Evolutionary conservation across 2,797 vertebrate genomes (phyloP), one percentile per base, ranked within the genome.

Genomic region (Phrynocephalus forsythii): DNA sequence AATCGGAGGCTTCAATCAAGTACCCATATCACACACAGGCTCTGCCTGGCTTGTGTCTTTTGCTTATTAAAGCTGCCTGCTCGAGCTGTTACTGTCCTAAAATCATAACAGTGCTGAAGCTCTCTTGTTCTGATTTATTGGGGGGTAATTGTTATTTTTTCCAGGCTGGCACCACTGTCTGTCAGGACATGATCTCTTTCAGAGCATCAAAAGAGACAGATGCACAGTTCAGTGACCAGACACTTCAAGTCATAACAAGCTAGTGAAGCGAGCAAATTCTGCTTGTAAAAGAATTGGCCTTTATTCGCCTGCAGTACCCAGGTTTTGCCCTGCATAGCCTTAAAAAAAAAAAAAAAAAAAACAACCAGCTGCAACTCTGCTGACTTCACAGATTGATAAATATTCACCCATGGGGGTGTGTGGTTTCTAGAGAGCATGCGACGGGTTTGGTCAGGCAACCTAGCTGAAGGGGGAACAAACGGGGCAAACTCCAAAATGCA

Each of bases 201-300:
- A 95, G 88, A 94, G 88, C 89, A 95, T 86, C 95, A 95, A 96
- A 95, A 95, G 93, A 96, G 93, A 91, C 94, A 96, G 92, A 95
- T 93, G 94, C 93, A 90, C 50, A 94, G 91, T 87, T 95, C 93
- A 95, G 93, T 79, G 73, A 88, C 91, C 93, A 95, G 95, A 95
- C 94, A 93, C 94, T 94, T 96, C 93, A 95, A 96, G 96, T 95
- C 94, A 95, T 94, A 96, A 96, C 94, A 95, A 96, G 92, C 89
- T 84, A 93, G 91, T 93, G 93, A 95, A 95, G 95, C 87, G 60
- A 95, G 91, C 88, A 96, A 95, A 96, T 95, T 94, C 94, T 95
- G 92, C 94, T 95, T 95, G 93, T 94, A 94, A 91, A 95, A 95
- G 94, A 95, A 94, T 95, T 96, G 95, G 87, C 91, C 88, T 94